Base-by-base conservation (phyloP, 2,888 invertebrate species). In the Bedellia somnulentella region DNA sequence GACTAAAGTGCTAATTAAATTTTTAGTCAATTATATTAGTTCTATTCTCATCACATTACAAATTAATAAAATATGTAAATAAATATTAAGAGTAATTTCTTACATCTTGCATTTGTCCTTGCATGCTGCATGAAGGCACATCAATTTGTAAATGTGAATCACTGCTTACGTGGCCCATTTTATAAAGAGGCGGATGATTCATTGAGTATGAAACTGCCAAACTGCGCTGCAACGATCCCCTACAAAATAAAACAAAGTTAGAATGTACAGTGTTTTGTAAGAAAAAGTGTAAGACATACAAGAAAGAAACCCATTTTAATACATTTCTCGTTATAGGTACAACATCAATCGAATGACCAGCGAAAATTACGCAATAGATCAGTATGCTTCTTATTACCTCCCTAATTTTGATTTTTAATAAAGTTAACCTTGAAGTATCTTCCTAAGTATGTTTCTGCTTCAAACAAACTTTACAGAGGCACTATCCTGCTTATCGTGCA, bases 151-250 rank as follows among this genome's bases (percentile, higher is more conserved):
- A 24, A 23, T 56, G 57, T 0, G 57, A 49, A 31, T 59, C 58
- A 30, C 66, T 67, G 27, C 47, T 41, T 2, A 89, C 83, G 51
- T 89, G 87, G 29, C 89, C 80, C 45, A 89, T 88, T 60, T 91
- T 92, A 29, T 86, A 76, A 31, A 93, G 75, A 5, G 90, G 91
- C 0, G 91, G 92, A 57, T 90, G 85, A 50, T 89, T 86, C 46
- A 81, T 82, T 1, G 84, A 80, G 45, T 85, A 81, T 12, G 87
- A 87, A 49, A 89, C 85, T 22, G 86, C 85, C 48, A 84, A 57
- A 13, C 85, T 83, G 33, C 86, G 75, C 43, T 80, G 76, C 32
- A 86, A 49, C 30, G 83, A 83, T 29, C 79, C 84, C 49, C 85
- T 80, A 48, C 26, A 52, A 56, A 26, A 31, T 10, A 21, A 17